Evolutionary conservation across 2,797 vertebrate species (phyloP), one percentile per base, ranked within the genome.

Genomic region (Poeciliopsis infans): DNA sequence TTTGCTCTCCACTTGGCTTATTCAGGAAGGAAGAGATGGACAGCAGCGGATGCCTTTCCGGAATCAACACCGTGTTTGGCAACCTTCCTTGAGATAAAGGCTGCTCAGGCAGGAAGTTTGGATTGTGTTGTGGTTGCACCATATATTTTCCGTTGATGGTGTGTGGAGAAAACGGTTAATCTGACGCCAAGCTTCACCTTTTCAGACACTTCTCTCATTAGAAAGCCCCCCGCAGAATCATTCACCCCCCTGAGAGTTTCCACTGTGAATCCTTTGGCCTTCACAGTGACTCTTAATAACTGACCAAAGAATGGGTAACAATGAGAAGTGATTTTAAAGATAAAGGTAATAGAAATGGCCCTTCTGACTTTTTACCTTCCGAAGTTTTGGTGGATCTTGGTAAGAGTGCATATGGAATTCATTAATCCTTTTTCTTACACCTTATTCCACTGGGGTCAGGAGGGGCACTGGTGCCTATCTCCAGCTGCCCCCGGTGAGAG

Each of bases 51-150:
- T 5, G 28, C 45, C 3, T 1, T 82, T 76, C 79, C 75, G 53
- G 75, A 86, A 81, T 82, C 70, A 79, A 86, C 51, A 70, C 72
- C 57, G 43, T 80, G 74, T 74, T 82, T 86, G 77, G 47, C 86
- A 86, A 82, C 83, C 46, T 74, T 86, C 25, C 20, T 46, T 83
- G 77, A 16, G 33, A 84, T 57, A 75, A 83, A 86, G 82, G 82
- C 75, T 74, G 79, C 39, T 55, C 70, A 85, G 72, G 86, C 81
- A 76, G 85, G 75, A 82, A 82, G 79, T 81, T 85, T 80, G 83
- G n/a, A 57, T 74, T 84, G 61, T 74, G 57, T 78, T 85, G 85
- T 72, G 61, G 39, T 85, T 77, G 70, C 18, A 25, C 39, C 16
- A 75, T 72, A 70, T 77, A 64, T 73, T 74, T 83, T 72, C 71